Evolutionary conservation across 2,888 invertebrate genomes (phyloP).

Genomic region (Loripinus fragilis): DNA sequence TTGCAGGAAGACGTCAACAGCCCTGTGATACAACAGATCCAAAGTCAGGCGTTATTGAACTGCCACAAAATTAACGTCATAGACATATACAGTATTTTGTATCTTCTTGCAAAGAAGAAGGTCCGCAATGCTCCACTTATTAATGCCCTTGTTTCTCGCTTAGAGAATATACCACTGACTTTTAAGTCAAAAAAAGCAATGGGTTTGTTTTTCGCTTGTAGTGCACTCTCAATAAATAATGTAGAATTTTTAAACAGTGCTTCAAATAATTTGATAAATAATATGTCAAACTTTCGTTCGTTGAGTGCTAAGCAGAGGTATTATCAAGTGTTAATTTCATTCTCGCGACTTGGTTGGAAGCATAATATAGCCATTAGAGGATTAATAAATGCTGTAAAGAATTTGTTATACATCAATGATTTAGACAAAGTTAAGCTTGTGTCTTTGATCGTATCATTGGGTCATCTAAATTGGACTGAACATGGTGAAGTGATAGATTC

Average conservation of each 20-base stretch:
- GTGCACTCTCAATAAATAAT: not conserved
- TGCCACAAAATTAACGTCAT: not conserved
- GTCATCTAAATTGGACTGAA: not conserved
- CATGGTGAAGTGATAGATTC: not conserved
- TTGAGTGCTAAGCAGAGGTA: too few species aligned
- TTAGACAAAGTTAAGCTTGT: not conserved
- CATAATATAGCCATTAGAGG: not conserved
- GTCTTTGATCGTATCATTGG: not conserved
- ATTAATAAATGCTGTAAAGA: not conserved
- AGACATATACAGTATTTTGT: not conserved
- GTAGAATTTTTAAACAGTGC: not conserved
- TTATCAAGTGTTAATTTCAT: not conserved
- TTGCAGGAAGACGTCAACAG: not conserved
- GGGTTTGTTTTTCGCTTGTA: not conserved
- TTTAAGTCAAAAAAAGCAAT: not conserved
- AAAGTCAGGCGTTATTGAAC: not conserved
- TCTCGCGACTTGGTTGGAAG: not conserved
- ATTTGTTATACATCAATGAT: not conserved
- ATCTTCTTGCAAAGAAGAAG: not conserved
- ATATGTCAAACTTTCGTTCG: not conserved
- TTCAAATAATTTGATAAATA: not conserved
- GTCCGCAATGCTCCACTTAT: not conserved
- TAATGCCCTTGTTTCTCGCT: not conserved
- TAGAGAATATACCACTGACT: not conserved
- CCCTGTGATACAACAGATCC: not conserved